These are phyloP conservation scores for Arrhamphus sclerolepis DNA, from an alignment of 2,797 vertebrate genomes.

Conservation along the genomic window DNA sequence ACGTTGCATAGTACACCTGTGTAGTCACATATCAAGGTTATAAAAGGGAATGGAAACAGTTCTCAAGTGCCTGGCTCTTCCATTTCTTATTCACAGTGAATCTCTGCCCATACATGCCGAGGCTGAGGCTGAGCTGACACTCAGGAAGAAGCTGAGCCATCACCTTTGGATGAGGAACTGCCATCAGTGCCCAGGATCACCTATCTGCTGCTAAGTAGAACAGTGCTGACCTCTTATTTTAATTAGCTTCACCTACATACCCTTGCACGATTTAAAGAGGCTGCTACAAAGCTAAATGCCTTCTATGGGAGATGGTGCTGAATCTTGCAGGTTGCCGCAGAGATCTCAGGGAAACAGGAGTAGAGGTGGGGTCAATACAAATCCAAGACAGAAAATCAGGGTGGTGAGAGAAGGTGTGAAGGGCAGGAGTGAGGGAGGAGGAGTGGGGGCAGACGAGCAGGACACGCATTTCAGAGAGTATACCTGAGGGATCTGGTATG, in stretches of 20 bases:
- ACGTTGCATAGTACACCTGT: too few relatives aligned
- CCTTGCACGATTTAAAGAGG: conserved; percentile 19
- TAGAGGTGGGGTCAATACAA: conserved; percentile 46
- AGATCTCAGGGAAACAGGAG: conserved; percentile 54
- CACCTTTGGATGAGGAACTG: conserved; percentile 58
- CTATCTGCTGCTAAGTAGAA: too few relatives aligned
- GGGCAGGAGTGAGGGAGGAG: conserved; percentile 37
- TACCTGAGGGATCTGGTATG: conserved; percentile 74
- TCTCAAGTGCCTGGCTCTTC: too few relatives aligned
- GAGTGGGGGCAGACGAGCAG: conserved; percentile 42
- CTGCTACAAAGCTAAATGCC: conserved; percentile 37
- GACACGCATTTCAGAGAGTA: conserved; percentile 59
- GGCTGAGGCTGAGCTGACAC: conserved; percentile 12
- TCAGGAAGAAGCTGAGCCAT: conserved; percentile 28
- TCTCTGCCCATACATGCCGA: conserved; percentile 58
- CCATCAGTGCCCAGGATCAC: conserved; percentile 28
- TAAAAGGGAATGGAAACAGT: too few relatives aligned
- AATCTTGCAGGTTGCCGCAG: conserved; percentile 49
- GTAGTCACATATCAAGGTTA: too few relatives aligned
- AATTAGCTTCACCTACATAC: too few relatives aligned
- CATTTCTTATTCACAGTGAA: conserved; percentile 38
- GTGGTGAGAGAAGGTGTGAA: conserved; percentile 32
- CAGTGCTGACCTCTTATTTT: too few relatives aligned
- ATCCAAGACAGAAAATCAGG: conserved; percentile 50
- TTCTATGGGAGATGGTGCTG: not conserved